A percentile compares a stretch with the other conserved stretches of the same genome.
Evolutionary conservation across 2,113 vertebrate genomes (phyloP).

Genomic region (Hyaena hyaena): DNA sequence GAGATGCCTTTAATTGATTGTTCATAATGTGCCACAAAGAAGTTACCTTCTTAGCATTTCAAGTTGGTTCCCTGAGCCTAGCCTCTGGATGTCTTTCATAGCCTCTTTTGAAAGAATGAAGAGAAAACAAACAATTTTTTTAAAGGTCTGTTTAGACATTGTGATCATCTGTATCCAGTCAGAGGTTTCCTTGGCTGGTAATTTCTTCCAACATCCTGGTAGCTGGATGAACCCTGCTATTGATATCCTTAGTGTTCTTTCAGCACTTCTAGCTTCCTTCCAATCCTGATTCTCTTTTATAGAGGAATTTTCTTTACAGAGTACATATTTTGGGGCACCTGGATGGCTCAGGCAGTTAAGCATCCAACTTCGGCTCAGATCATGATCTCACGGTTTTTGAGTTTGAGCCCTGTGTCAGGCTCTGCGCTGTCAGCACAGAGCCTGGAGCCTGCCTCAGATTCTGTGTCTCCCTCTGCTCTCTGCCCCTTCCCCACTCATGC

Average conservation of each 20-base stretch:
- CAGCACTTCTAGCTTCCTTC: background rate
- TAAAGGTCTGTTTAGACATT: background rate
- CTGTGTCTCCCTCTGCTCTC: background rate
- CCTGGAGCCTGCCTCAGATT: background rate
- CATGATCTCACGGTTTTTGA: background rate
- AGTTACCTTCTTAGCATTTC: slow-evolving; percentile 21
- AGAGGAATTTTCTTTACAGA: background rate
- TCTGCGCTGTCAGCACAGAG: background rate
- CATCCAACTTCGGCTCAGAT: background rate
- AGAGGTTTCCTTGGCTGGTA: background rate
- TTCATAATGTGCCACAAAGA: background rate
- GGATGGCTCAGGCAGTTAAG: background rate
- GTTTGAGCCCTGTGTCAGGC: background rate
- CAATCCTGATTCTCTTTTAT: slow-evolving; percentile 17
- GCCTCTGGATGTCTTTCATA: slow-evolving; percentile 21
- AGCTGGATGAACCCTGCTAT: background rate
- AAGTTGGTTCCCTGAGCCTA: background rate
- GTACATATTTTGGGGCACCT: background rate
- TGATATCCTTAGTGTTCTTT: background rate
- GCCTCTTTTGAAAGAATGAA: slow-evolving; percentile 49
- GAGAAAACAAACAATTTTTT: slow-evolving; percentile 32
- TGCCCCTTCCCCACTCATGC: background rate
- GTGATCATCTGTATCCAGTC: slow-evolving; percentile 14
- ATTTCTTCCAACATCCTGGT: background rate
- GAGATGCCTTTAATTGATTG: slow-evolving; percentile 11